A percentile compares a stretch with the other conserved stretches of the same genome.
phyloP scores from a whole-genome alignment of 2,888 invertebrate genomes.

The Norana najaformis region DNA sequence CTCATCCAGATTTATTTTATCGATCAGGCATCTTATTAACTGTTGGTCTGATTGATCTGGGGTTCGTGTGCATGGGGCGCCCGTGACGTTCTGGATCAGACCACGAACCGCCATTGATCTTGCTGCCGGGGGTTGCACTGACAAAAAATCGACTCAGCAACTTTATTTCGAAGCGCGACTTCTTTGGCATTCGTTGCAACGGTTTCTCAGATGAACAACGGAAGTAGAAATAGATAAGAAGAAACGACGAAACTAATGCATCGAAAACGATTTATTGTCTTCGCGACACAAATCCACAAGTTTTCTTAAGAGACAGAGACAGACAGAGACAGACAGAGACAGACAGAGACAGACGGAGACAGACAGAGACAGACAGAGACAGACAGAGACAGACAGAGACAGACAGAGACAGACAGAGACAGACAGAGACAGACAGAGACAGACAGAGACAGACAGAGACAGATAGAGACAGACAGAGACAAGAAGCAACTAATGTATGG shows the following conservation, averaged over 20 bases:
- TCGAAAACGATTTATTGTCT: background rate
- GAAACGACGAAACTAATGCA: background rate
- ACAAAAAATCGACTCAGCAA: background rate
- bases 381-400: background rate
- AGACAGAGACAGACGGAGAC: no score
- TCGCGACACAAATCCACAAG: background rate
- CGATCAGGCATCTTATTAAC: background rate
- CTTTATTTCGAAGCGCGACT: background rate
- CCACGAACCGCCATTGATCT: background rate
- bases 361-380: conserved; percentile 23
- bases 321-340: conserved; percentile 24
- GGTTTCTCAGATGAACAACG: background rate
- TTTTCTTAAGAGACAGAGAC: background rate
- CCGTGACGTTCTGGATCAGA: background rate
- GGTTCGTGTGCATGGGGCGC: background rate
- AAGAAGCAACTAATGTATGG: background rate
- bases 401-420: background rate
- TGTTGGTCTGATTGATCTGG: background rate
- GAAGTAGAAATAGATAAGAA: no score
- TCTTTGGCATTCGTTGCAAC: background rate
- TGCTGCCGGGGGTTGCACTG: background rate
- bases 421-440: no score
- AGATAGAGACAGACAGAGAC: background rate
- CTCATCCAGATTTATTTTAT: no score
- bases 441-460: background rate